Evolutionary conservation across 2,113 vertebrate genomes (phyloP).

Genomic region (Poeciliopsis turrubarensis): DNA sequence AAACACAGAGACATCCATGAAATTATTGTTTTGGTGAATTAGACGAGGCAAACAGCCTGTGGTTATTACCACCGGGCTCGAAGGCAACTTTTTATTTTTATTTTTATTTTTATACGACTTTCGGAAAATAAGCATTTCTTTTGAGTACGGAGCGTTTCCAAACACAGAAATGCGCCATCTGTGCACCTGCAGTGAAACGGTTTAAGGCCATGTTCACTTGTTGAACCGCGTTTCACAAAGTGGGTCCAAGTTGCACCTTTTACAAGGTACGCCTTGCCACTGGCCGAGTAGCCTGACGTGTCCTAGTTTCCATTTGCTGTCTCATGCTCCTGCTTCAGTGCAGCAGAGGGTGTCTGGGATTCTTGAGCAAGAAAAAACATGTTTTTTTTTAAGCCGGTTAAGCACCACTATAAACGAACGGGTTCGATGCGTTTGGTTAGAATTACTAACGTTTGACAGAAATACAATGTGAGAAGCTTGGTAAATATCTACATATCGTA

Average conservation of each 20-base stretch:
- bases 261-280: conserved; percentile 28
- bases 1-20: conserved; percentile 49
- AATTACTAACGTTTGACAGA: too few species aligned
- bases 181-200: conserved; percentile 71
- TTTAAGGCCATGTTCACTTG: conserved; percentile 74
- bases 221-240: conserved; percentile 71
- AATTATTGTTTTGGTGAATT: conserved; percentile 58
- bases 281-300: conserved; percentile 6
- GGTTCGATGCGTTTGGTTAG: too few species aligned
- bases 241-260: conserved; percentile 41
- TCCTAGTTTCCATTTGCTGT: conserved; percentile 11
- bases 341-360: too few species aligned
- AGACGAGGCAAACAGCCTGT: conserved; percentile 18
- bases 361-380: too few species aligned
- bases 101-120: conserved; percentile 44
- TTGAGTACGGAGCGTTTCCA: conserved; percentile 66
- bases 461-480: too few species aligned
- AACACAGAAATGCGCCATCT: conserved; percentile 75
- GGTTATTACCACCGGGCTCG: conserved; percentile 2
- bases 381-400: too few species aligned
- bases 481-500: too few species aligned
- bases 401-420: too few species aligned
- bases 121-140: conserved; percentile 65
- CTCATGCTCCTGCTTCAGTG: not conserved
- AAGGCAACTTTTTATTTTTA: not conserved